Base-by-base conservation (phyloP, 2,797 vertebrate genomes). In the Alouatta caraya region DNA sequence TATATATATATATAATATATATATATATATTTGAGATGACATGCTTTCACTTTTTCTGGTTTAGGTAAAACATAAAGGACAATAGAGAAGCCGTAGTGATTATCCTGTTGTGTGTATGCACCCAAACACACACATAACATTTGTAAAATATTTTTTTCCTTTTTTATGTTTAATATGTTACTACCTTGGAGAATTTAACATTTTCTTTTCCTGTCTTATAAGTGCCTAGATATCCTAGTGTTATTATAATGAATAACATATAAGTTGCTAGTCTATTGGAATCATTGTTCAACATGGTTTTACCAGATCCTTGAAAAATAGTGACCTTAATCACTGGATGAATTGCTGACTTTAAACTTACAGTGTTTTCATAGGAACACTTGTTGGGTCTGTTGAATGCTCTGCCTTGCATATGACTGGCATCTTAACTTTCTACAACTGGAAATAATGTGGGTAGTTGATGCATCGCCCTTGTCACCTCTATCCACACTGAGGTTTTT, bases 391-490 rank as follows among this genome's bases (percentile, higher is more conserved):
- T 75, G 30, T 55, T 64, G 70, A 76, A 33, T 76, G 39, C 64
- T 83, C 88, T 97, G 42, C 6, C 57, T 86, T 93, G 92, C 73
- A 64, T 26, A 48, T 84, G 21, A 33, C 37, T 86, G 39, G 11
- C 73, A 22, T 94, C 64, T 46, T 44, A 80, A 55, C 75, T 91
- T 96, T 78, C 75, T 93, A 81, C 83, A 95, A 22, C 57, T 94
- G 90, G 46, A 97, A 81, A 61, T 95, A 92, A 95, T 48, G 22
- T 17, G 67, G 70, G 67, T 78, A 59, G 19, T 61, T 90, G 93
- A 92, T 59, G 30, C 79, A 94, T 75, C 0, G 0, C 59, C 82
- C 7, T 97, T 98, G 96, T 97, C 97, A 97, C 80, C 48, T 88
- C 39, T 85, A 88, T 88, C 42, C 59, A 91, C 86, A 76, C 90